Conservation (phyloP, 2,113 vertebrate genomes). For the Notechis scutatus region DNA sequence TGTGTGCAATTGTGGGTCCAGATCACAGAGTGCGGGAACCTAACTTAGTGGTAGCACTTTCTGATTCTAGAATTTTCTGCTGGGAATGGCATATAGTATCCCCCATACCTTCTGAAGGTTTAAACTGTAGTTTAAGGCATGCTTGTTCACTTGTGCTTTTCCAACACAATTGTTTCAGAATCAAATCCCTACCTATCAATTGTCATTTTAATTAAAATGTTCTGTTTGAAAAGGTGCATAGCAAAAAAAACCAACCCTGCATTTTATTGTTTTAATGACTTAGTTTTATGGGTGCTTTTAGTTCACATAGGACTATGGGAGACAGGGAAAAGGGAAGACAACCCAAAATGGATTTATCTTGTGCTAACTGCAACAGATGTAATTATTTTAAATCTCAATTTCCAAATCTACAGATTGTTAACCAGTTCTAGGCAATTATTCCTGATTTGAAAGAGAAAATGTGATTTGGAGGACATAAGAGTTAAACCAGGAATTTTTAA, state of each 20-base stretch:
- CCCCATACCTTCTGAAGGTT: neutral
- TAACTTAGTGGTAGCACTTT: neutral
- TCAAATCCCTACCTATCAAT: neutral
- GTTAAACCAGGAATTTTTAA: neutral
- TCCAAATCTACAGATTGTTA: slow-evolving; percentile 32
- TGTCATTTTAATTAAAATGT: neutral
- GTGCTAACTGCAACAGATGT: neutral
- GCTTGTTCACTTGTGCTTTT: neutral
- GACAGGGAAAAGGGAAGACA: neutral
- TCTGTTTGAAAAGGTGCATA: neutral
- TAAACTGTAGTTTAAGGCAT: neutral
- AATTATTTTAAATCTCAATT: slow-evolving; percentile 51
- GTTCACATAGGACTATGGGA: neutral
- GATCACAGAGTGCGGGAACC: neutral
- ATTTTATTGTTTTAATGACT: neutral
- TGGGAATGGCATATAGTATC: neutral
- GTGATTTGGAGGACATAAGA: neutral
- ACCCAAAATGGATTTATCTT: neutral
- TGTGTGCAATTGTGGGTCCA: neutral
- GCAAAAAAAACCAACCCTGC: neutral
- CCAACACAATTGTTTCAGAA: neutral
- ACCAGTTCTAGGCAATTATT: neutral
- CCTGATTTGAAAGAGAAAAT: neutral
- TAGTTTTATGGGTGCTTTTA: neutral
- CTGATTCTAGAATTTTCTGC: neutral